Conservation (phyloP, 2,797 vertebrate species). For the Pantherophis alleghaniensis region DNA sequence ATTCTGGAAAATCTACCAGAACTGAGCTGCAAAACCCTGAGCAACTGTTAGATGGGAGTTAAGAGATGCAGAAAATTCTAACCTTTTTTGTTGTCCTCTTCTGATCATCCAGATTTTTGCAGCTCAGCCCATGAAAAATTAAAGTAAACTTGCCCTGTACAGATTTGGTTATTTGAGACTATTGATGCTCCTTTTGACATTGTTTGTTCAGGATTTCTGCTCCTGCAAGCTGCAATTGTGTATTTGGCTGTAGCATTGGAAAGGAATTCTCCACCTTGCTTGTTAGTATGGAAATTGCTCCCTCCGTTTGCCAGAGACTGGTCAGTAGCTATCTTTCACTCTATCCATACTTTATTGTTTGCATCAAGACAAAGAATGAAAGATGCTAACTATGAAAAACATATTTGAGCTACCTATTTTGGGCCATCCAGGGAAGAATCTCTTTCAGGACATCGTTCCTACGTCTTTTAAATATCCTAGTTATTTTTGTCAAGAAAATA, state of each 20-base stretch:
- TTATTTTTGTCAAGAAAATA: not conserved
- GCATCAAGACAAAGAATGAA: not conserved
- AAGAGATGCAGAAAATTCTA: not conserved
- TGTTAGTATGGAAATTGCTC: not conserved
- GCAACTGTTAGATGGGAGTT: not conserved
- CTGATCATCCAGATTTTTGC: not conserved
- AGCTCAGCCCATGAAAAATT: not conserved
- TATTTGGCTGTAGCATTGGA: not conserved
- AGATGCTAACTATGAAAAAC: not conserved
- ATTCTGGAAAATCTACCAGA: not conserved
- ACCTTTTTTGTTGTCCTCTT: not conserved
- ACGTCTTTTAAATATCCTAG: not conserved
- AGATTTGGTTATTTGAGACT: not conserved
- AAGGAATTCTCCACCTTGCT: not conserved
- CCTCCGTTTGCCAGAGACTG: not conserved
- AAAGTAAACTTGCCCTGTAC: not conserved
- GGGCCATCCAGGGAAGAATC: not conserved
- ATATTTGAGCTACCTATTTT: not conserved
- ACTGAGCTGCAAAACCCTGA: not conserved
- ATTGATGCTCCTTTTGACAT: not conserved
- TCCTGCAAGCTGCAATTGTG: not conserved
- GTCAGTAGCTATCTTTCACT: not conserved
- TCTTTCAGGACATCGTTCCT: not conserved
- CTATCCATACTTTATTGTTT: not conserved
- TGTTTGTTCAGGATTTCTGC: not conserved